Base-by-base conservation (phyloP, 2,113 vertebrate genomes). In the Microtus oregoni region DNA sequence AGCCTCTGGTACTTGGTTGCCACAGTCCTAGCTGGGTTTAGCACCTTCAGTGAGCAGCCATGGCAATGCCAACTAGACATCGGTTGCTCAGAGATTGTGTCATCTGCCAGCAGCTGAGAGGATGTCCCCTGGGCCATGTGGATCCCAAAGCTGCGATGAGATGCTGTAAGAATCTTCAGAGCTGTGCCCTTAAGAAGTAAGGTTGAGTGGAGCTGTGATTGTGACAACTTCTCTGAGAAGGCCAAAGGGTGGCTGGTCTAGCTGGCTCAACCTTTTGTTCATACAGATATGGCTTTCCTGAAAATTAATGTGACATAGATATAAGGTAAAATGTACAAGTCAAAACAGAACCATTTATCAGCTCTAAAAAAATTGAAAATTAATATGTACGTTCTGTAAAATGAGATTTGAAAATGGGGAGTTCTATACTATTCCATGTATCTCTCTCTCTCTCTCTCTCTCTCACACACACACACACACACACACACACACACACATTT, bases 181-280 rank as follows among this genome's bases (percentile, higher is more conserved):
- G 35, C 4, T 30, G 7, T 13, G 1, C 32, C 72, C 30, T 61
- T 35, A n/a, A 3, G 55, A 22, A 35, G 4, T 32, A 68, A 47
- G 0, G 22, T 15, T 5, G 24, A 47, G 8, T 3, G 15, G n/a
- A 67, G 9, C 2, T 22, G n/a, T 7, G 28, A 7, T 0, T 1
- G 0, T 9, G 10, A 2, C 7, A 9, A 1, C 32, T 24, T 5
- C 19, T 70, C 55, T 38, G 3, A 10, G 47, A 41, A 76, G n/a
- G 55, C 22, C 13, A 12, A 7, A 19, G 28, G 12, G 30, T 41
- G 8, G 4, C 47, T 5, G 22, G 41, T 1, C 32, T n/a, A 41
- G 13, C 65, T 58, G 86, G 24, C 10, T 10, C 10, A 15, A 81
- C 38, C 61, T n/a, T 85, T 50, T 52, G 12, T 47, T 81, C 15